Evolutionary conservation across 2,797 vertebrate genomes (phyloP).

Genomic region (Lepus oiostolus): DNA sequence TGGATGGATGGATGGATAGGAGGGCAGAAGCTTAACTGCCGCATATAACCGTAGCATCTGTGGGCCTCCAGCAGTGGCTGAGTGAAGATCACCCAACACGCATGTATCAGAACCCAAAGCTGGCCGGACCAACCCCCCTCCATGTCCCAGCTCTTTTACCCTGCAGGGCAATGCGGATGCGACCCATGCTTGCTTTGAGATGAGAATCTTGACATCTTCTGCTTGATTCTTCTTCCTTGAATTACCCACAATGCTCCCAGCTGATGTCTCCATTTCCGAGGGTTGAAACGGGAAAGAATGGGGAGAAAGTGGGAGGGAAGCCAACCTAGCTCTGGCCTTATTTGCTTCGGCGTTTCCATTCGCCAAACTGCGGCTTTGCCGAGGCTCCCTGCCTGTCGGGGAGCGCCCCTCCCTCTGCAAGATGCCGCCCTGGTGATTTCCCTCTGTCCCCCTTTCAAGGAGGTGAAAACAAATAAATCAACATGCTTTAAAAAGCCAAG

Average conservation of each 20-base stretch:
- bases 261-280: neutral
- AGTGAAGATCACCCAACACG: conserved; percentile 29
- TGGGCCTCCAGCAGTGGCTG: conserved; percentile 12
- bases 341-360: neutral
- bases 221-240: neutral
- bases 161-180: neutral
- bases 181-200: neutral
- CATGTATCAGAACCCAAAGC: neutral
- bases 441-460: too few species aligned
- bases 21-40: neutral
- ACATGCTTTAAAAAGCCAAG: neutral
- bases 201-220: neutral
- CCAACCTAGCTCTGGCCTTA: neutral
- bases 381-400: neutral
- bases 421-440: neutral
- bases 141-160: neutral
- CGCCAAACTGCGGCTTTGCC: conserved; percentile 10
- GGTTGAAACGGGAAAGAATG: neutral
- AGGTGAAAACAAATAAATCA: too few species aligned
- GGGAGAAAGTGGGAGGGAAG: neutral
- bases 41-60: neutral
- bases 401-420: neutral
- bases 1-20: neutral
- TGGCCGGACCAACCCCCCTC: neutral
- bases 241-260: neutral